phyloP scores from a whole-genome alignment of 1,140 invertebrate genomes.

The Tetramorium parvispinum region DNA sequence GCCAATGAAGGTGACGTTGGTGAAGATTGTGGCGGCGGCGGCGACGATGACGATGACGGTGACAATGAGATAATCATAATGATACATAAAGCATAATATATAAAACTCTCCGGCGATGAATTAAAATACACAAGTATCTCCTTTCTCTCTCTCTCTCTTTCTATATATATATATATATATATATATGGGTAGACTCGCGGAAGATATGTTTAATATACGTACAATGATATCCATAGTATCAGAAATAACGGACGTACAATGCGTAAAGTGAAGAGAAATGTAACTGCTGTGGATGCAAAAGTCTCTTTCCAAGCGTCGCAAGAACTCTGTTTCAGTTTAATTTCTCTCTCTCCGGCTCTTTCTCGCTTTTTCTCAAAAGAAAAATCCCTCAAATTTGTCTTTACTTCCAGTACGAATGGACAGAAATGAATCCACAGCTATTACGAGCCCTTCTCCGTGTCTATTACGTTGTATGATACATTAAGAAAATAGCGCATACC shows the following conservation, averaged over 20 bases:
- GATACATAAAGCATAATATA: conserved; percentile 65
- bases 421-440: background rate
- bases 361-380: background rate
- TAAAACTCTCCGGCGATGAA: conserved; percentile 58
- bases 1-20: conserved; percentile 39
- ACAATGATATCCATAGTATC: conserved; percentile 66
- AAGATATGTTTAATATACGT: conserved; percentile 71
- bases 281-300: conserved; percentile 1
- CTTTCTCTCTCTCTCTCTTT: background rate
- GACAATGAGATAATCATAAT: conserved; percentile 61
- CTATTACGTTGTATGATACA: conserved; percentile 54
- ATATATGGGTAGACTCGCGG: conserved; percentile 53
- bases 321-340: background rate
- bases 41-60: conserved; percentile 35
- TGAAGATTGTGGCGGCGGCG: conserved; percentile 30
- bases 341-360: background rate
- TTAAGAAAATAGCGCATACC: conserved; percentile 63
- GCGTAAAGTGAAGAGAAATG: conserved; percentile 20
- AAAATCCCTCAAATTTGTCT: no score
- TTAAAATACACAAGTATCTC: conserved; percentile 60
- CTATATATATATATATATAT: no score
- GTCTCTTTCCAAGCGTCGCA: background rate
- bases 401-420: background rate
- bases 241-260: conserved; percentile 48
- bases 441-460: background rate